Evolutionary conservation across 1,140 invertebrate species (phyloP).

Genomic region (Trichogramma pretiosum): DNA sequence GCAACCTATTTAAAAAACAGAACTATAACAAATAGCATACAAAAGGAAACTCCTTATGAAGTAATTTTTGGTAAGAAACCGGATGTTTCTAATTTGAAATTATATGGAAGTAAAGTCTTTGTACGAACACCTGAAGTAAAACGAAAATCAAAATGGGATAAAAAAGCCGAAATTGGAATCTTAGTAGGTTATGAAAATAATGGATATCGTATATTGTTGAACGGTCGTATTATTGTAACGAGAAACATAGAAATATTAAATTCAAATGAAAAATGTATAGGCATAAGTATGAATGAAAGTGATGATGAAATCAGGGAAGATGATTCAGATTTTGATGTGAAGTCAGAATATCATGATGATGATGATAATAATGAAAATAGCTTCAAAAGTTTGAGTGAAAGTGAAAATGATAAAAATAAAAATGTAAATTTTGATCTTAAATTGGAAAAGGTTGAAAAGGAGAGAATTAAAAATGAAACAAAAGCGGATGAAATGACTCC

Average conservation of each 20-base stretch:
- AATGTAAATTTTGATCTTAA: no score
- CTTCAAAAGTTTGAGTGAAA: not conserved
- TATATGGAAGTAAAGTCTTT: conserved; percentile 1
- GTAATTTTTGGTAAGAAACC: conserved; percentile 1
- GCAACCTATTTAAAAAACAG: conserved; percentile 2
- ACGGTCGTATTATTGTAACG: not conserved
- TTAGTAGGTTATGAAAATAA: conserved; percentile 21
- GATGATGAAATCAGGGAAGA: no score
- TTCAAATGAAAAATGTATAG: not conserved
- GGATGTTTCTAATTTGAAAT: conserved; percentile 1
- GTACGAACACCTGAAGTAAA: conserved; percentile 19
- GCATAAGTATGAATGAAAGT: not conserved
- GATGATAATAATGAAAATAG: not conserved
- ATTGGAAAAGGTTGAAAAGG: no score
- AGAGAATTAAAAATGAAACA: not conserved
- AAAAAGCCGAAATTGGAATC: conserved; percentile 20
- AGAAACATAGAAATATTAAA: conserved; percentile 2
- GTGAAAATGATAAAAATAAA: not conserved
- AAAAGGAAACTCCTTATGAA: not conserved
- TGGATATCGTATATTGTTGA: conserved; percentile 18
- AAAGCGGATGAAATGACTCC: not conserved
- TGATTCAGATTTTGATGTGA: not conserved
- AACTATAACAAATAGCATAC: not conserved
- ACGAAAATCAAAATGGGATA: conserved; percentile 20
- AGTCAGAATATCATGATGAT: not conserved